phyloP scores from a whole-genome alignment of 2,888 invertebrate species.

The Cryptocephalus primarius region DNA sequence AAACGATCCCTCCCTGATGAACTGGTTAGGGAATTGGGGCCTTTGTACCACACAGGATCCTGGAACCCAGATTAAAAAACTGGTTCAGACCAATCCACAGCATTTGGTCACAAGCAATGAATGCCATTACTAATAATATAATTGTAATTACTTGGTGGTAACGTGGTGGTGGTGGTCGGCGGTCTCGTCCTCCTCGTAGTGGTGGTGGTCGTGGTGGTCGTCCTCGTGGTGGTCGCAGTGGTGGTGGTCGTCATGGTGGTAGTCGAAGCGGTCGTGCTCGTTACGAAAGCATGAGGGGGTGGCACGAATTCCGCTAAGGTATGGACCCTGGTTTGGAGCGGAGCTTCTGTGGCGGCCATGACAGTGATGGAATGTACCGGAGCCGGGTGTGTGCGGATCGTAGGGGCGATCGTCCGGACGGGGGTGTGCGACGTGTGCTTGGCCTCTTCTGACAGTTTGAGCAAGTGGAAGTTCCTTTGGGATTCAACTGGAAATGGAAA shows the following conservation, averaged over 20 bases:
- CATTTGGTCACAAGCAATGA: not conserved
- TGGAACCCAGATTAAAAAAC: conserved; percentile 31
- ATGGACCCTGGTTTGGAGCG: conserved; percentile 31
- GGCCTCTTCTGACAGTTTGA: conserved; percentile 42
- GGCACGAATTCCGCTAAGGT: conserved; percentile 41
- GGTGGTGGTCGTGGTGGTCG: conserved; percentile 39
- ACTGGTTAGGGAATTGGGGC: conserved; percentile 71
- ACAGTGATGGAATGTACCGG: conserved; percentile 25
- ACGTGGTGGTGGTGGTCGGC: conserved; percentile 15
- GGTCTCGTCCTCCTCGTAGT: conserved; percentile 11
- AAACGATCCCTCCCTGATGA: conserved; percentile 75
- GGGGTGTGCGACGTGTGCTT: conserved; percentile 39
- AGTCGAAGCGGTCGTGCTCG: conserved; percentile 33
- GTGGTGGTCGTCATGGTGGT: conserved; percentile 32
- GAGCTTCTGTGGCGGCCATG: conserved; percentile 30
- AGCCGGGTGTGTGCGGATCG: conserved; percentile 17
- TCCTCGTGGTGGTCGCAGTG: conserved; percentile 34
- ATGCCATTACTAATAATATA: too few relatives aligned
- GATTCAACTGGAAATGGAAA: conserved; percentile 60
- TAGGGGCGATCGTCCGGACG: conserved; percentile 27
- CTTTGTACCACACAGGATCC: conserved; percentile 77
- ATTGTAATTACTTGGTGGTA: conserved; percentile 17
- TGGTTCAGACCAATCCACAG: conserved; percentile 5
- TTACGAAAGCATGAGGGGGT: conserved; percentile 35
- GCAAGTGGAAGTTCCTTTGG: conserved; percentile 76